Conservation (phyloP, 2,113 vertebrate species). For the Tetrao urogallus region DNA sequence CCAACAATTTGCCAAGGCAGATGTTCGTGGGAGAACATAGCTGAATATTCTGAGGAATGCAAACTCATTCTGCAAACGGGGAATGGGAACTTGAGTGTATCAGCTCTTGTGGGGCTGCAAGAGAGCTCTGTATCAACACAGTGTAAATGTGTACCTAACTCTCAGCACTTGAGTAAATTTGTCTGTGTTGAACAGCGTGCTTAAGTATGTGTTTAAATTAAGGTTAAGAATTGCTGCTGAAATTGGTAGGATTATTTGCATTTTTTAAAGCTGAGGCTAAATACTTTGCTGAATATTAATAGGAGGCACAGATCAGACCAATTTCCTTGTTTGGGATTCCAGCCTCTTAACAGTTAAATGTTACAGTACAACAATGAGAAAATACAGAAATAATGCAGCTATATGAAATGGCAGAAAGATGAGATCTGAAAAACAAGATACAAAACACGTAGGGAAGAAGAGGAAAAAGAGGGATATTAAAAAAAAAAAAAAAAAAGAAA, state of each 20-base stretch:
- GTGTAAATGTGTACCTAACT: constrained; percentile 1
- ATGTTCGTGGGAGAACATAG: constrained; percentile 28
- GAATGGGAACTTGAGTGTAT: neutral
- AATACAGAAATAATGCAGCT: neutral
- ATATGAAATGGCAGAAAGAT: neutral
- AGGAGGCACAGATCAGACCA: neutral
- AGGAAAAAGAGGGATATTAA: neutral
- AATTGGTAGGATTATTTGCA: constrained; percentile 38
- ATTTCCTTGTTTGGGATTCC: neutral
- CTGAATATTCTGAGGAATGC: constrained; percentile 3
- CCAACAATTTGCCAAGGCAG: constrained; percentile 17
- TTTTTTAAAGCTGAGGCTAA: constrained; percentile 21
- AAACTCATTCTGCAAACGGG: neutral
- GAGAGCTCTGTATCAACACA: neutral
- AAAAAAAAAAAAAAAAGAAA: neutral
- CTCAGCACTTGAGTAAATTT: constrained; percentile 56
- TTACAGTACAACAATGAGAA: neutral
- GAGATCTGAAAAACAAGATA: neutral
- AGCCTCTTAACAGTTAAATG: neutral
- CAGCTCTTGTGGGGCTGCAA: neutral
- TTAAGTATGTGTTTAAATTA: constrained; percentile 39
- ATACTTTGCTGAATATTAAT: constrained; percentile 22
- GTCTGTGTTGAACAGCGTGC: constrained; percentile 22
- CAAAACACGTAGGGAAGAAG: neutral
- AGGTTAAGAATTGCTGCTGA: constrained; percentile 51